Evolutionary conservation across 2,888 invertebrate species (phyloP), one percentile per base, ranked within the genome.

Genomic region (Eristalis intricaria): DNA sequence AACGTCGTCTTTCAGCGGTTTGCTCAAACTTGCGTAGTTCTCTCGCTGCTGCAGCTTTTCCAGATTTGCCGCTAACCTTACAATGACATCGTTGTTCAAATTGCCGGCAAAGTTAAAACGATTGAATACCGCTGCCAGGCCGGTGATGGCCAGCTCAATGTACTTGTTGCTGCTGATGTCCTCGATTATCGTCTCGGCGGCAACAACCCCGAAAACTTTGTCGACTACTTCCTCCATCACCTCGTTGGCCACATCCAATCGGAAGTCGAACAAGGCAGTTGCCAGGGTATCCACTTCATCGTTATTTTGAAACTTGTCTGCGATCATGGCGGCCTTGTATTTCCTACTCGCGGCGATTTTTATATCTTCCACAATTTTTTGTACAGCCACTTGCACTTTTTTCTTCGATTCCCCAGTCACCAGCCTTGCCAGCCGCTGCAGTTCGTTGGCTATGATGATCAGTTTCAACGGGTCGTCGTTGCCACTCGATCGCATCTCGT

Each of bases 171-270:
- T 70, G 60, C 74, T 64, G 23, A 81, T 81, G n/a, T 70, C 70
- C 4, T 81, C 81, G 0, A 81, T 22, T n/a, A 81, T 75, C 19
- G 63, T 29, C 0, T 26, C 64, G 15, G 75, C 69, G 5, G 68
- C 43, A 10, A 75, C 69, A 19, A 75, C 63, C 10, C 81, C 74
- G 23, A 75, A 81, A 2, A 69, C 74, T 50, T 74, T 29, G 7
- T 81, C 81, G 1, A 83, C 77, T 2, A 77, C 32, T 3, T 60
- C 65, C 15, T 82, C 65, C 60, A 82, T 76, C 38, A 82, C 82
- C 10, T 66, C 76, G 63, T 77, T 66, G 7, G 82, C 76, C 8
- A 82, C 76, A 1, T 81, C 81, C 10, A 35, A 32, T 11, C 40
- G 74, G 32, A 81, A 81, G 1, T 69, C 23, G 40, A 60, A 69